A percentile compares a stretch with the other conserved stretches of the same genome.
These are phyloP conservation scores for Esox masquinongy DNA, from an alignment of 2,797 vertebrate species.

Conservation along the genomic window DNA sequence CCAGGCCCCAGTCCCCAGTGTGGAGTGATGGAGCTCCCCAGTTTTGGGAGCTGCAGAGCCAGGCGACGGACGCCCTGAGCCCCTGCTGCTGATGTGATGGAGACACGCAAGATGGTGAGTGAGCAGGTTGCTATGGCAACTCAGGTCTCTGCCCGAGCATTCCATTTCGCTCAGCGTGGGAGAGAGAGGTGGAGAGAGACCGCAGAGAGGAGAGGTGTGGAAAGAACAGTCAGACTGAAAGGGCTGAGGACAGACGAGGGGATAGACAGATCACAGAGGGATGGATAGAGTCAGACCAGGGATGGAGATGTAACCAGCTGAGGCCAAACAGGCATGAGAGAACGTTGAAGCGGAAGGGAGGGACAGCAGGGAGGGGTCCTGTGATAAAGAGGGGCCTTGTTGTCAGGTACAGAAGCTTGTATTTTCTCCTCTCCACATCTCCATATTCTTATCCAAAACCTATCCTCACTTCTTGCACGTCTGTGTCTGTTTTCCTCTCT, in stretches of 20 bases:
- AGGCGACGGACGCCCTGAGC: constrained; percentile 59
- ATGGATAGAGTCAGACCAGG: constrained; percentile 37
- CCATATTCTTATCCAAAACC: neutral
- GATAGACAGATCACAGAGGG: constrained; percentile 7
- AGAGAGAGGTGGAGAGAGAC: constrained; percentile 62
- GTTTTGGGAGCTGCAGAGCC: constrained; percentile 53
- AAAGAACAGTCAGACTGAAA: constrained; percentile 12
- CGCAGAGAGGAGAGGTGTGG: constrained; percentile 9
- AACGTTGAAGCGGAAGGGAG: constrained; percentile 49
- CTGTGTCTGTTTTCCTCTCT: neutral
- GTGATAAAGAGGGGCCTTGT: constrained; percentile 30
- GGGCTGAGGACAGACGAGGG: constrained; percentile 1
- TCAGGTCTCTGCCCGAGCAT: constrained; percentile 69
- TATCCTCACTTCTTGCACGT: neutral
- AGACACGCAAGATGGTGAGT: constrained; percentile 74
- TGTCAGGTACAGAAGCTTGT: constrained; percentile 20
- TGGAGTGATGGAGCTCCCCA: constrained; percentile 47
- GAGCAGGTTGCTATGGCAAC: constrained; percentile 80
- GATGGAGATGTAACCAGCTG: constrained; percentile 45
- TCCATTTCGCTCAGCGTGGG: constrained; percentile 74
- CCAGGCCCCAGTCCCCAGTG: constrained; percentile 51
- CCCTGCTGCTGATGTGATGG: constrained; percentile 55
- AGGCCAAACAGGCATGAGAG: constrained; percentile 45
- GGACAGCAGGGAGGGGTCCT: constrained; percentile 18
- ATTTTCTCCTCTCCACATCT: constrained; percentile 23